Evolutionary conservation across 2,888 invertebrate species (phyloP).

Genomic region (Caenorhabditis angaria): DNA sequence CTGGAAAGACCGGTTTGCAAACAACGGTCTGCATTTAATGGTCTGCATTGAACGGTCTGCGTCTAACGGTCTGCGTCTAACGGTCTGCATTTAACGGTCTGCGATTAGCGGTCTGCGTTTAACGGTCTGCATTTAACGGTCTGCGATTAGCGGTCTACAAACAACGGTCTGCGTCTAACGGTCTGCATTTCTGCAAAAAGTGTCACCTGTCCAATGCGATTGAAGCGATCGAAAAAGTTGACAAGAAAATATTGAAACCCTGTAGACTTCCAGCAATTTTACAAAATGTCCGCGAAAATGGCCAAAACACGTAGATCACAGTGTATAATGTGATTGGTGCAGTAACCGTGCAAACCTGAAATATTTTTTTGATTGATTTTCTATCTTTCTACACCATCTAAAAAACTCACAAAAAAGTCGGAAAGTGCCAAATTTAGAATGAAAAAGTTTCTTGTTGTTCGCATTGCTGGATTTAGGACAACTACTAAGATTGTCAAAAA

Average conservation of each 20-base stretch:
- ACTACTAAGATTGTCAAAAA: slow-evolving; percentile 84
- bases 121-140: no score
- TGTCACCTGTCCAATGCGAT: slow-evolving; percentile 77
- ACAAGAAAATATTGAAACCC: slow-evolving; percentile 87
- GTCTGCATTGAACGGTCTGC: no score
- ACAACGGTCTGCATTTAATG: no score
- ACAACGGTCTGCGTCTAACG: no score
- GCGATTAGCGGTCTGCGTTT: no score
- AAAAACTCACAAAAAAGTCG: slow-evolving; percentile 64
- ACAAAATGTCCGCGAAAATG: slow-evolving; percentile 84
- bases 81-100: no score
- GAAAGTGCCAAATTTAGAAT: slow-evolving; percentile 69
- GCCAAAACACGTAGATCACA: slow-evolving; percentile 86
- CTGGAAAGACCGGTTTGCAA: no score
- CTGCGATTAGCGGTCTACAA: no score
- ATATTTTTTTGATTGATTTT: not conserved
- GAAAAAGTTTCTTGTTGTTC: slow-evolving; percentile 81
- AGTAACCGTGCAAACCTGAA: slow-evolving; percentile 83
- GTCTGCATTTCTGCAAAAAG: slow-evolving; percentile 8
- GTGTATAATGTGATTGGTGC: slow-evolving; percentile 90
- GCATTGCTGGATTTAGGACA: slow-evolving; percentile 85
- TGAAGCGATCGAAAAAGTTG: slow-evolving; percentile 90
- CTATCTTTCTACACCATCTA: no score
- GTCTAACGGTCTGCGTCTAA: no score
- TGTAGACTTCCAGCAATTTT: slow-evolving; percentile 87